phyloP scores from a whole-genome alignment of 2,113 vertebrate genomes.

The Micronisus gabar region DNA sequence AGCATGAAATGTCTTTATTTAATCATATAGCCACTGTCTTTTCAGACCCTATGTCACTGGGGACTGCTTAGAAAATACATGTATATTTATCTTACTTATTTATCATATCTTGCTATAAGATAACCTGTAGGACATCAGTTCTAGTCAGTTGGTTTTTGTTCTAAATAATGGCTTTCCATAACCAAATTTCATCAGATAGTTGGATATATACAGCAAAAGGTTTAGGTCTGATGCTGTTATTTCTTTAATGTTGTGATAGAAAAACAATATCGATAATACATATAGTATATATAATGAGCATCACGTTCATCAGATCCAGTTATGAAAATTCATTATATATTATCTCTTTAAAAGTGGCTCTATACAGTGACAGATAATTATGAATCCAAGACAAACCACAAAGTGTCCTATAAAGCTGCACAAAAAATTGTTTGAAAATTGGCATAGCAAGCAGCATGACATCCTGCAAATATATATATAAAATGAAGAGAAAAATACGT shows the following conservation, averaged over 20 bases:
- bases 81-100: background rate
- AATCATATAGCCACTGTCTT: background rate
- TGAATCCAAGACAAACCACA: background rate
- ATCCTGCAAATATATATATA: background rate
- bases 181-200: background rate
- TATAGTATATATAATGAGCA: background rate
- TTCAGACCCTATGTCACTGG: background rate
- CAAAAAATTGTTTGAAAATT: background rate
- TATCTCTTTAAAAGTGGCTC: background rate
- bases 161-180: background rate
- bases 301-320: background rate
- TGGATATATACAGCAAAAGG: background rate
- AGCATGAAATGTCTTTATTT: background rate
- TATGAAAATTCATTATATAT: background rate
- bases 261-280: background rate
- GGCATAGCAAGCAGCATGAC: background rate
- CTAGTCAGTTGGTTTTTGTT: background rate
- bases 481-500: background rate
- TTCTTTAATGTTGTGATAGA: background rate
- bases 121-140: background rate
- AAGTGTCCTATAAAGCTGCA: background rate
- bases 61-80: background rate
- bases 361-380: background rate
- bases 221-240: background rate
- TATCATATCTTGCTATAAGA: background rate